phyloP scores from a whole-genome alignment of 2,113 vertebrate species.

The Salminus brasiliensis region DNA sequence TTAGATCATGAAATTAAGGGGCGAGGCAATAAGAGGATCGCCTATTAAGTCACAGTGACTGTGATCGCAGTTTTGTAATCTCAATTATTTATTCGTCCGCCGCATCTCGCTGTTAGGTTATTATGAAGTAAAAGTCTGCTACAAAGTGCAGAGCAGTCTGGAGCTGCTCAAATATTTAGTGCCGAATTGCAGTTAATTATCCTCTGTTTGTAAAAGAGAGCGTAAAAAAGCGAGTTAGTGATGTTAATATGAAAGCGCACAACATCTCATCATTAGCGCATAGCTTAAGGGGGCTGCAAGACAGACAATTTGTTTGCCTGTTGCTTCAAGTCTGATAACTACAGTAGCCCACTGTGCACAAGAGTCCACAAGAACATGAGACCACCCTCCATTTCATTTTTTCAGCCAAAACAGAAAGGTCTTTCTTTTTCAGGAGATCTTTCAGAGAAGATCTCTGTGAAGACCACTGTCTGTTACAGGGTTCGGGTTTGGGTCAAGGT shows the following conservation, averaged over 20 bases:
- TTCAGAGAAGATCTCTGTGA: too few relatives aligned
- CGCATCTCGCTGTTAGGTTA: constrained; percentile 18
- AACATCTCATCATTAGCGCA: constrained; percentile 1
- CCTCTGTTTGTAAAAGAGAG: constrained; percentile 19
- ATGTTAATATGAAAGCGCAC: constrained; percentile 3
- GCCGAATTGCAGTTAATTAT: constrained; percentile 45
- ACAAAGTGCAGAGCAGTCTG: not conserved
- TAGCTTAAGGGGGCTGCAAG: not conserved
- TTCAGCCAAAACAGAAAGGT: too few relatives aligned
- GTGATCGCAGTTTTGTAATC: constrained; percentile 25
- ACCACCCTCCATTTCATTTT: too few relatives aligned
- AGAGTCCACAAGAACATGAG: too few relatives aligned
- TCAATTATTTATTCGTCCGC: constrained; percentile 39
- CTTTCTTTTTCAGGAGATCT: too few relatives aligned
- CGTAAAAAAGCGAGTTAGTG: constrained; percentile 12
- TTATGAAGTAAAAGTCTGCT: constrained; percentile 36
- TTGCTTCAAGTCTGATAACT: not conserved
- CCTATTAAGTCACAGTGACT: not conserved
- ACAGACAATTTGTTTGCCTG: not conserved
- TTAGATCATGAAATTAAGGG: constrained; percentile 28
- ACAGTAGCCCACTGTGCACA: too few relatives aligned
- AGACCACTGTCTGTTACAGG: too few relatives aligned
- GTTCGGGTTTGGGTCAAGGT: too few relatives aligned
- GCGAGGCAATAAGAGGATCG: constrained; percentile 2
- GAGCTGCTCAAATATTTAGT: constrained; percentile 36